Conservation (phyloP, 2,888 invertebrate species). For the Conus canariensis region DNA sequence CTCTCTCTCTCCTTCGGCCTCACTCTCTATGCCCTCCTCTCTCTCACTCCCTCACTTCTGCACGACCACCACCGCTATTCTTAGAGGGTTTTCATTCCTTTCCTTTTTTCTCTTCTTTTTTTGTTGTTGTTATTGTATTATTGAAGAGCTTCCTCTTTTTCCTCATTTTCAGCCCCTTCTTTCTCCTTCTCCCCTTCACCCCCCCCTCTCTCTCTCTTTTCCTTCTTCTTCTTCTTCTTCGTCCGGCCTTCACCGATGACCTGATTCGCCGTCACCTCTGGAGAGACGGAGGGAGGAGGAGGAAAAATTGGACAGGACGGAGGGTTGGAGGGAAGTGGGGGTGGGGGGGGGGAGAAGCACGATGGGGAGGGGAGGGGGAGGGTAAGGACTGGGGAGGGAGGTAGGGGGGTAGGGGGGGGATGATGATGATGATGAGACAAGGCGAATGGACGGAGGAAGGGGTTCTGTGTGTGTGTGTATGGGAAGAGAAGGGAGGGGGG, state of each 20-base stretch:
- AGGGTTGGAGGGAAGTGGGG: background rate
- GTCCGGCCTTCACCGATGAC: conserved; percentile 17
- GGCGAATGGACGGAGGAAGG: too few relatives aligned
- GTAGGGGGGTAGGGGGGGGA: background rate
- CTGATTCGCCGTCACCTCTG: conserved; percentile 14
- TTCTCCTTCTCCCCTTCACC: background rate
- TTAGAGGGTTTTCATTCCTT: too few relatives aligned
- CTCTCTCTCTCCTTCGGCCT: background rate
- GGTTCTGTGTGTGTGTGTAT: too few relatives aligned
- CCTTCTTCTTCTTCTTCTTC: background rate
- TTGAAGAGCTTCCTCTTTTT: background rate
- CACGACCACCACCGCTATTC: background rate
- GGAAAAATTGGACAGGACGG: background rate
- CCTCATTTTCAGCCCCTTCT: background rate
- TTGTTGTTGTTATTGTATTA: too few relatives aligned
- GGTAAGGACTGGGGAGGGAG: background rate
- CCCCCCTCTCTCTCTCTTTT: background rate
- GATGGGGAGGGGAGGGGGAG: background rate
- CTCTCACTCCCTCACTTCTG: background rate
- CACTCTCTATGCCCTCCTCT: background rate
- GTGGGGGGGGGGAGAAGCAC: background rate
- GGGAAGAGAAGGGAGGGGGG: too few relatives aligned
- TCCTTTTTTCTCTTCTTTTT: too few relatives aligned
- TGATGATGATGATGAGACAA: background rate
- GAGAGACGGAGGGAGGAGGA: background rate